Base-by-base conservation (phyloP, 2,113 vertebrate genomes). In the Phylloscopus whistleri region DNA sequence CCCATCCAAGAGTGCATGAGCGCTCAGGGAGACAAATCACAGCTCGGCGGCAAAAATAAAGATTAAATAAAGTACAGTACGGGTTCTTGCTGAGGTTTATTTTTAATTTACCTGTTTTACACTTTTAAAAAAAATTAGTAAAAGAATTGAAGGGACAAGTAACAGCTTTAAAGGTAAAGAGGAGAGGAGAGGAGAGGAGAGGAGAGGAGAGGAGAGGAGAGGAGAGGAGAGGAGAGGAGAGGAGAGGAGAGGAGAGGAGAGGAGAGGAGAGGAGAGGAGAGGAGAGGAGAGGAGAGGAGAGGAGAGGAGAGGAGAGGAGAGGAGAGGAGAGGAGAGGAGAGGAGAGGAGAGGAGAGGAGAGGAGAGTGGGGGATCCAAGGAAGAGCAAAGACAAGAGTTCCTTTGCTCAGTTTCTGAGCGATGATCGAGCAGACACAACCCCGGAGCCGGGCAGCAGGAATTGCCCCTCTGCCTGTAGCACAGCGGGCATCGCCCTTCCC, bases 1-100 rank as follows among this genome's bases (percentile, higher is more conserved):
- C 23, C 31, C 16, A 3, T 7, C 37, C 0, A 2, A 51, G 73
- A 33, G 1, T 7, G 27, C 15, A 1, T 41, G n/a, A 8, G 37
- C 52, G 35, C 10, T 37, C 28, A 16, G 66, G 21, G 33, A 52
- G 7, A 39, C 4, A 27, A 67, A 37, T 39, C 52, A 24, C 39
- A 30, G 10, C 3, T 16, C 7, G 1, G 16, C 4, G 43, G 31
- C 13, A 28, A 11, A 66, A 84, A 67, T 33, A 43, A 83, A 51
- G 63, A 39, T 16, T 11, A 58, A 67, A 68, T 37, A 4, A 68
- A 62, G 68, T 12, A 9, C 55, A 43, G 1, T 10, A 16, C 6
- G 6, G 16, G 13, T 13, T 84, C 15, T 83, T 3, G 2, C 10
- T 69, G 16, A 20, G 20, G 4, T 64, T 68, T 59, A 23, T 80